A percentile compares a stretch with the other conserved stretches of the same genome.
These are phyloP conservation scores for Myotis daubentonii DNA, from an alignment of 2,797 vertebrate genomes.

Conservation along the genomic window DNA sequence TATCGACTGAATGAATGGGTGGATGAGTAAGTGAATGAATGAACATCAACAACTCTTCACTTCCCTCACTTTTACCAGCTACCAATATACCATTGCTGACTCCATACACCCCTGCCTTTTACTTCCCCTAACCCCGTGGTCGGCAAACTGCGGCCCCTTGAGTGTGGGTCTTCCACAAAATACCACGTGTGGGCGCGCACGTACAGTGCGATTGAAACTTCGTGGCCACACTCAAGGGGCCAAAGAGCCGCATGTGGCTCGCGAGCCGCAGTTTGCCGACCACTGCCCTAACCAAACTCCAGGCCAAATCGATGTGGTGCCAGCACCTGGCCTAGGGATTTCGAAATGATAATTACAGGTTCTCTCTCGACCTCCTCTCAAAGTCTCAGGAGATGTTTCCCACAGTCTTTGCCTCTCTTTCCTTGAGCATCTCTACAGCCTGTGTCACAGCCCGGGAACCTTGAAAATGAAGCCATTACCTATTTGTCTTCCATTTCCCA, in stretches of 20 bases:
- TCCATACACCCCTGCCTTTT: no score
- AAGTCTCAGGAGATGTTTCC: fast-evolving
- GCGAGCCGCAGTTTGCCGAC: no score
- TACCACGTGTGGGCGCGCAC: no score
- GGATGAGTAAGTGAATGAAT: not conserved
- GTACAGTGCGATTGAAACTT: no score
- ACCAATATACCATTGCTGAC: no score
- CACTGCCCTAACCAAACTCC: not conserved
- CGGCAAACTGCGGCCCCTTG: no score
- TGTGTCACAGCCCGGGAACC: not conserved
- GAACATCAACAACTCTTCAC: not conserved
- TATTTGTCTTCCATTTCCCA: not conserved
- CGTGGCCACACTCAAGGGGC: no score
- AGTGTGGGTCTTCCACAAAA: no score
- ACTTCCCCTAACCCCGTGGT: no score
- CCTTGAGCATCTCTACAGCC: not conserved
- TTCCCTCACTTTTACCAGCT: not conserved
- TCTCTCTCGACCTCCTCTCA: not conserved
- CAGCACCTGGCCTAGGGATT: not conserved
- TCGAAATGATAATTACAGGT: not conserved
- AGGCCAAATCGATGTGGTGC: not conserved
- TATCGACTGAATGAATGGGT: not conserved
- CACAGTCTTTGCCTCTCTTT: not conserved
- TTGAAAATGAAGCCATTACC: not conserved
- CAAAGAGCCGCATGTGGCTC: no score